Base-by-base conservation (phyloP, 2,888 invertebrate species). In the Drosophila diplacantha region DNA sequence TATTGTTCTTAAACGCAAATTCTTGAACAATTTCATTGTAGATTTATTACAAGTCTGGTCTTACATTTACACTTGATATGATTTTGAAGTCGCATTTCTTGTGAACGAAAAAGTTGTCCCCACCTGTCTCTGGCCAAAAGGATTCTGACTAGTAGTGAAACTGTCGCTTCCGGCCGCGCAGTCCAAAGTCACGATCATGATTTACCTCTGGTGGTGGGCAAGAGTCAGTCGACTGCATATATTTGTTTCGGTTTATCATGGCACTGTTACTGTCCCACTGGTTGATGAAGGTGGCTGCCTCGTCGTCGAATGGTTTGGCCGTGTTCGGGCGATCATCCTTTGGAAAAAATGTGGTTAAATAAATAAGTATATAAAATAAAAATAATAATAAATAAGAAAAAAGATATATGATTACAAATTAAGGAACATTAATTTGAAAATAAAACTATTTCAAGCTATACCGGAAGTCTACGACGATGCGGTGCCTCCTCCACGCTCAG, bases 191-290 rank as follows among this genome's bases (percentile, higher is more conserved):
- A 37, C 14, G 11, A 12, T 39, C 35, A 9, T n/a, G 16, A 9
- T 51, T 34, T 20, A 20, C n/a, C 16, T 14, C n/a, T 8, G 20
- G 20, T 5, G 22, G 14, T 39, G 38, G 22, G 18, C n/a, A 31
- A 1, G 29, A 12, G 3, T 34, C 35, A 0, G 34, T 3, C 20
- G 34, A 3, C 5, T 5, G 20, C 9, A 16, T 12, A 41, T 18
- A 53, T 18, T 29, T 57, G 24, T 57, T 67, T 1, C 72, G 60
- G 16, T 61, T 49, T 5, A 72, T 41, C 24, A 14, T 46, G 5
- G 24, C 16, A 8, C 47, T 44, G 3, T 59, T 49, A 5, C 18
- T 54, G 22, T 69, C 67, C 75, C 71, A 73, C 14, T 74, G 53
- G 16, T 31, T 65, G 14, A 73, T 49, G 3, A 72, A 72, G 7